Conservation (phyloP, 2,113 vertebrate genomes). For the Festucalex cinctus region DNA sequence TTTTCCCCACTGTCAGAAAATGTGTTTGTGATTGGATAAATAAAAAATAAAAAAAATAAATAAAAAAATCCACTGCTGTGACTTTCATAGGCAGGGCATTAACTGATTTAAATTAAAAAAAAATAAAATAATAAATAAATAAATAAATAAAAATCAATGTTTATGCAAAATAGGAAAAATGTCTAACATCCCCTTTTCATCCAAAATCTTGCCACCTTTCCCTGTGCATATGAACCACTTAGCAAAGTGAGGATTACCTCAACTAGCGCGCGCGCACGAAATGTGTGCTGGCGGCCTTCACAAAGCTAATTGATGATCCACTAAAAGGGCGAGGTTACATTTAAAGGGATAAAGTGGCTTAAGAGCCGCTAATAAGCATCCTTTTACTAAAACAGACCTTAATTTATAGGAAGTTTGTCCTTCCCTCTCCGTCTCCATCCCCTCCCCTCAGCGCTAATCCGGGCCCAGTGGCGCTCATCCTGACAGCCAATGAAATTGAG, state of each 20-base stretch:
- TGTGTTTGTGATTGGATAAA: no score
- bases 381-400: slow-evolving; percentile 54
- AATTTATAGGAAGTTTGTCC: slow-evolving; percentile 42
- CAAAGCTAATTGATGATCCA: slow-evolving; percentile 51
- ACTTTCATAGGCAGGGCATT: no score
- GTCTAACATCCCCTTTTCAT: no score
- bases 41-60: no score
- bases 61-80: no score
- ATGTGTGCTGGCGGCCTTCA: slow-evolving; percentile 24
- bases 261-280: slow-evolving; percentile 37
- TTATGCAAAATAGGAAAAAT: no score
- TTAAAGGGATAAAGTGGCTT: slow-evolving; percentile 53
- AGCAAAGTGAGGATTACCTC: slow-evolving; percentile 49
- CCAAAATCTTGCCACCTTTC: background rate
- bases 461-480: slow-evolving; percentile 32
- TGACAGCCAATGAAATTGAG: slow-evolving; percentile 66
- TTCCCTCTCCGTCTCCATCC: slow-evolving; percentile 18
- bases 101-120: no score
- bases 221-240: slow-evolving; percentile 30
- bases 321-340: slow-evolving; percentile 41
- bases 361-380: slow-evolving; percentile 55
- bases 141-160: no score
- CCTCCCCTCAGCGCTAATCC: slow-evolving; percentile 44
- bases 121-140: no score
- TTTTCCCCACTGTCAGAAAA: no score